Evolutionary conservation across 2,888 invertebrate species (phyloP), one percentile per base, ranked within the genome.

Genomic region (Colletes collaris): DNA sequence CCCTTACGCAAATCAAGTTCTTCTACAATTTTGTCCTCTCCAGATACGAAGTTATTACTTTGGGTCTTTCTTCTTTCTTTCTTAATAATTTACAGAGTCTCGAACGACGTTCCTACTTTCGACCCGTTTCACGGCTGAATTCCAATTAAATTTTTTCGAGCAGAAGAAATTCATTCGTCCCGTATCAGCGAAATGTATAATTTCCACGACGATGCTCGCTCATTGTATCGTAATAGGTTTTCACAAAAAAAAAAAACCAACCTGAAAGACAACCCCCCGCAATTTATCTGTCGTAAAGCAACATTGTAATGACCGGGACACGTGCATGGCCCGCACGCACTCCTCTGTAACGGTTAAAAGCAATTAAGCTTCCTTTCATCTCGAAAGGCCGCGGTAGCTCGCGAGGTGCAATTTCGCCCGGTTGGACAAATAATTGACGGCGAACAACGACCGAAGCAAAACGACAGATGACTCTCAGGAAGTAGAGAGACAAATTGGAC

Each of bases 351-450:
- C 81, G 78, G 76, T 76, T 76, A 63, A 74, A 72, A 74, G 87
- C 84, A 86, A 87, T 86, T 82, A 82, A 81, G 87, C 69, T 77
- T 76, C 78, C 81, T 78, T 83, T 79, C 73, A 63, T 75, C 73
- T 70, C 52, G 71, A 68, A 66, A 76, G 84, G 67, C 70, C 66
- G 73, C 67, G 73, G 68, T 63, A 35, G 73, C 80, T 64, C 76
- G 79, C 80, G 76, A 68, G 67, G 60, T 71, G 82, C 80, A 83
- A 87, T 85, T 87, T 85, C 64, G 81, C 67, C 59, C 64, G 75
- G 66, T 59, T 73, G 79, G 75, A 83, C 85, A 86, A 85, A 82
- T 82, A 87, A 86, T 84, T 78, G 85, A 71, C 76, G 74, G 76
- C 63, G 78, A 71, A 60, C 58, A 66, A 76, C 72, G 74, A 56